Percentiles rank a stretch among this genome's conserved stretches.
phyloP scores from a whole-genome alignment of 1,140 invertebrate species.

The Carposina sasakii region DNA sequence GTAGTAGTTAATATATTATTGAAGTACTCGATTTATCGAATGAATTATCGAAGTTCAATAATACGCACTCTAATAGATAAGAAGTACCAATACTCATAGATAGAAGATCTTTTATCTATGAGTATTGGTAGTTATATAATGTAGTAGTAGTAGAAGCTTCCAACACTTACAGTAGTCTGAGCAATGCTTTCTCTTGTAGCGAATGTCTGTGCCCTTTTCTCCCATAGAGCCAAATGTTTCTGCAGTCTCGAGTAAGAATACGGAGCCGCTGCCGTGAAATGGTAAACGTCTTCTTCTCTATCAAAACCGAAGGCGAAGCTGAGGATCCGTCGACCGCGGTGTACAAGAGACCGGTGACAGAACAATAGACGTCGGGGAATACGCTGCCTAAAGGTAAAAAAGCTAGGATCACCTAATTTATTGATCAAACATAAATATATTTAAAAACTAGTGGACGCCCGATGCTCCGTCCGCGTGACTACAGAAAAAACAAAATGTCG shows the following conservation, averaged over 20 bases:
- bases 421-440: too few relatives aligned
- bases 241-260: conserved; percentile 95
- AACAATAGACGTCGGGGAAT: conserved; percentile 91
- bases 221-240: conserved; percentile 86
- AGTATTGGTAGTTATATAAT: too few relatives aligned
- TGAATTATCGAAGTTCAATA: too few relatives aligned
- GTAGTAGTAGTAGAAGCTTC: background rate
- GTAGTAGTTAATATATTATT: too few relatives aligned
- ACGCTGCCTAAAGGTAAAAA: conserved; percentile 77
- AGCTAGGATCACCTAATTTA: too few relatives aligned
- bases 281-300: conserved; percentile 92
- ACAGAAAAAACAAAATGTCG: too few relatives aligned
- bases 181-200: conserved; percentile 82
- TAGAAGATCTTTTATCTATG: too few relatives aligned
- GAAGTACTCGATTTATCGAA: too few relatives aligned
- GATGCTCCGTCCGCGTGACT: too few relatives aligned
- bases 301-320: conserved; percentile 97
- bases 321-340: conserved; percentile 93
- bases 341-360: conserved; percentile 92
- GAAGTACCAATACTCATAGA: too few relatives aligned
- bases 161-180: conserved; percentile 77
- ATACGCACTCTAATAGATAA: too few relatives aligned
- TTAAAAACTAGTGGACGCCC: too few relatives aligned
- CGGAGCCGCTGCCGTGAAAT: conserved; percentile 93
- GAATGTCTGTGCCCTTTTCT: conserved; percentile 72